Evolutionary conservation across 64 coral and sea anemone genomes (phyloP).

Genomic region (Trachythela sp.): DNA sequence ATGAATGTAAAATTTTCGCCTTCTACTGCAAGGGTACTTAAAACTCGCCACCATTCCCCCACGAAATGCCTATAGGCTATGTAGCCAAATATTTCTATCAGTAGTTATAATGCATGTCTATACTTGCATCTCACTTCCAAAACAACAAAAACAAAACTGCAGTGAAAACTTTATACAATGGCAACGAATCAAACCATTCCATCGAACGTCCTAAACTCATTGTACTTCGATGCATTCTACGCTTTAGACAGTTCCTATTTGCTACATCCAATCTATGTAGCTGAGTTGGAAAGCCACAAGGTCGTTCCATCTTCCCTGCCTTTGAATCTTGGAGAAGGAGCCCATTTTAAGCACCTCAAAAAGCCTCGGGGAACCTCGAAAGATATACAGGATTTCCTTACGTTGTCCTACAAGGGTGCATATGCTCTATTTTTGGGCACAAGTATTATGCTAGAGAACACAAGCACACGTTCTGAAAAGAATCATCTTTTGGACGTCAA

Average conservation of each 20-base stretch:
- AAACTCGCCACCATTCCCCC: not conserved
- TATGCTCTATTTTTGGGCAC: not conserved
- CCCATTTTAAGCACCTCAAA: not conserved
- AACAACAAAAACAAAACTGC: not conserved
- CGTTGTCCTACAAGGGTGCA: not conserved
- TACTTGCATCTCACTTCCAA: not conserved
- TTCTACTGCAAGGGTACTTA: not conserved
- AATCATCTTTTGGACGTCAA: not conserved
- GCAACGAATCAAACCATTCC: not conserved
- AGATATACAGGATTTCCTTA: not conserved
- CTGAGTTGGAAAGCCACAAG: not conserved
- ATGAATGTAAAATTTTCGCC: no score
- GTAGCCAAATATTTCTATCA: not conserved
- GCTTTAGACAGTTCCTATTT: not conserved
- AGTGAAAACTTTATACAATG: not conserved
- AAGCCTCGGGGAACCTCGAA: not conserved
- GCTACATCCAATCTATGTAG: not conserved
- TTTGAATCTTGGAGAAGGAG: not conserved
- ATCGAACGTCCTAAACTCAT: not conserved
- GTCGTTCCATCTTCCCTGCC: not conserved
- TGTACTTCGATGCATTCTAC: not conserved
- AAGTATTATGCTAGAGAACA: not conserved
- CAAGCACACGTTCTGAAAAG: not conserved
- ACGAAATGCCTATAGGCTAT: not conserved
- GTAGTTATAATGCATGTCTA: not conserved